phyloP scores from a whole-genome alignment of 2,888 invertebrate genomes.

The Strigamia transsilvanica region DNA sequence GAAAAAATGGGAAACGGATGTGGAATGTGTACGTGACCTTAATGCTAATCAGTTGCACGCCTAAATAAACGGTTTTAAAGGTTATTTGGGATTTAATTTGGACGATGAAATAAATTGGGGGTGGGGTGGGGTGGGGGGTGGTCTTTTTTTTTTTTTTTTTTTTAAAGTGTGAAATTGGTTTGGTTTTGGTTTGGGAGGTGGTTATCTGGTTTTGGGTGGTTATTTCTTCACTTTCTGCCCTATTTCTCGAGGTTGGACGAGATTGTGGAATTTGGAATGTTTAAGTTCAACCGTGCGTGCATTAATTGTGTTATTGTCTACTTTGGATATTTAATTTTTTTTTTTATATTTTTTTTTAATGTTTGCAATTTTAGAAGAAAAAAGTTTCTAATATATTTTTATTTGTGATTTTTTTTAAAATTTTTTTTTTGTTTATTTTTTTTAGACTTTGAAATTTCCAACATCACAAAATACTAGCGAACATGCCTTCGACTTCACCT shows the following conservation, averaged over 20 bases:
- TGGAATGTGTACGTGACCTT: background rate
- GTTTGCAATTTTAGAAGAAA: conserved; percentile 53
- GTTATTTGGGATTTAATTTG: background rate
- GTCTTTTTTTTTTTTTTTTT: background rate
- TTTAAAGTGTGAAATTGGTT: background rate
- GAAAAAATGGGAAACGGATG: background rate
- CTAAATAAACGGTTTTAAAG: conserved; percentile 3
- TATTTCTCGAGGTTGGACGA: background rate
- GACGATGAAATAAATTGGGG: too few species aligned
- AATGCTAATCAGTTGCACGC: background rate
- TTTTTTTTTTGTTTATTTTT: conserved; percentile 13
- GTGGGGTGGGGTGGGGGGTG: too few species aligned
- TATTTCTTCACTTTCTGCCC: conserved; percentile 1
- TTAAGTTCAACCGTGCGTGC: background rate
- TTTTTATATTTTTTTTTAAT: conserved; percentile 33
- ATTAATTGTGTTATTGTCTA: background rate
- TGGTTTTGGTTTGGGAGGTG: background rate
- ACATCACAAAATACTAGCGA: conserved; percentile 61
- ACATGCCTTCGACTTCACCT: conserved; percentile 77
- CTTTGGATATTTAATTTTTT: background rate
- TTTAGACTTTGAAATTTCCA: conserved; percentile 55
- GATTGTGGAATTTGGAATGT: background rate
- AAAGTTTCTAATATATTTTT: too few species aligned
- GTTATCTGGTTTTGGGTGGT: background rate
- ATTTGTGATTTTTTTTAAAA: background rate